phyloP scores from a whole-genome alignment of 2,888 invertebrate genomes.

The Caenorhabditis wallacei region DNA sequence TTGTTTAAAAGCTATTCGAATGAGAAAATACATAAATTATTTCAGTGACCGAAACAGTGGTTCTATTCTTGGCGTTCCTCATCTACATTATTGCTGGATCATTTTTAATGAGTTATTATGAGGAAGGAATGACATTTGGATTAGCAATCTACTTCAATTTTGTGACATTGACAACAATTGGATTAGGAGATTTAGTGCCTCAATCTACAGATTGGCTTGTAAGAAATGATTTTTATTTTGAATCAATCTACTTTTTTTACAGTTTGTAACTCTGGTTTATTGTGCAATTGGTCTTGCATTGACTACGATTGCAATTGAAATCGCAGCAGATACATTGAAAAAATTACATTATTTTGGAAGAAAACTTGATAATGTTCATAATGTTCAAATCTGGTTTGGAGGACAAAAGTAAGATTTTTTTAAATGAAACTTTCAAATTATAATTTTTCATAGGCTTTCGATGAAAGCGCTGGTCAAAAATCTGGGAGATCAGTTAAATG shows the following conservation, averaged over 20 bases:
- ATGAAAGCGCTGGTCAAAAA: constrained; percentile 81
- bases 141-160: constrained; percentile 82
- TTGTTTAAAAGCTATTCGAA: background rate
- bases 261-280: constrained; percentile 78
- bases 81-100: constrained; percentile 79
- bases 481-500: constrained; percentile 80
- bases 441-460: constrained; percentile 66
- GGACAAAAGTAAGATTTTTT: constrained; percentile 74
- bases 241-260: constrained; percentile 38
- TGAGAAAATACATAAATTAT: background rate
- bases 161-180: constrained; percentile 81
- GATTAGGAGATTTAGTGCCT: constrained; percentile 81
- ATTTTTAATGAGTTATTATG: constrained; percentile 78
- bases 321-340: constrained; percentile 80
- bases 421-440: background rate
- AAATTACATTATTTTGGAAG: constrained; percentile 81
- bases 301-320: constrained; percentile 82
- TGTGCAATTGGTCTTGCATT: constrained; percentile 80
- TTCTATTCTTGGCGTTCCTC: constrained; percentile 78
- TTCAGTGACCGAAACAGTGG: constrained; percentile 70
- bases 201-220: constrained; percentile 73
- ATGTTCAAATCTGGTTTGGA: constrained; percentile 81
- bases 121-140: constrained; percentile 76
- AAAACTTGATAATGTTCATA: constrained; percentile 80
- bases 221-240: background rate